Conservation (phyloP, 2,888 invertebrate species). For the Malacosoma neustria region DNA sequence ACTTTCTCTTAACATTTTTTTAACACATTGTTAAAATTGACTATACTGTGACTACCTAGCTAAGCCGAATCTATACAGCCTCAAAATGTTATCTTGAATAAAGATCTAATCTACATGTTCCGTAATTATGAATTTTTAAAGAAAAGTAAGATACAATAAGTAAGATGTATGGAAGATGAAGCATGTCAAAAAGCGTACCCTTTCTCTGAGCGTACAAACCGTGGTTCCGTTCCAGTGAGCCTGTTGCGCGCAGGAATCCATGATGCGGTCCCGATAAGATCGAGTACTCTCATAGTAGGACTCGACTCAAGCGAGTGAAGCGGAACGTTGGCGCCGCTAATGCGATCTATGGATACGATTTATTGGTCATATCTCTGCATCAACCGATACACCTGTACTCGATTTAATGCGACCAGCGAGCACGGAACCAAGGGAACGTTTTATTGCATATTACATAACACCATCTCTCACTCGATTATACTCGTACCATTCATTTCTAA, state of each 20-base stretch:
- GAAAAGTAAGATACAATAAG: no score
- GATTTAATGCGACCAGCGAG: slow-evolving; percentile 37
- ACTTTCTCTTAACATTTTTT: background rate
- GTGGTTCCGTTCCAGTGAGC: slow-evolving; percentile 16
- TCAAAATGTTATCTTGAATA: no score
- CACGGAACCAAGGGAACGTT: slow-evolving; percentile 31
- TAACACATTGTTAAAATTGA: no score
- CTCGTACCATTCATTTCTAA: slow-evolving; percentile 36
- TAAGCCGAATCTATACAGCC: no score
- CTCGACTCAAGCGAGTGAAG: slow-evolving; percentile 23
- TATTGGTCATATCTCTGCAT: slow-evolving; percentile 55
- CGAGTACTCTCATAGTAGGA: slow-evolving; percentile 15
- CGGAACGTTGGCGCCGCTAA: slow-evolving; percentile 61
- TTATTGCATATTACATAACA: slow-evolving; percentile 41
- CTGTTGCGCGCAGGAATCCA: slow-evolving; percentile 14
- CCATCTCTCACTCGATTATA: slow-evolving; percentile 32
- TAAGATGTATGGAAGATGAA: no score
- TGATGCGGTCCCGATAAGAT: slow-evolving; percentile 28
- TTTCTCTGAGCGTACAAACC: slow-evolving; percentile 12
- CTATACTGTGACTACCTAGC: no score
- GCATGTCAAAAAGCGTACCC: background rate
- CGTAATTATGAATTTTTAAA: no score
- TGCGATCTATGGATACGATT: slow-evolving; percentile 54
- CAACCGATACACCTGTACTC: slow-evolving; percentile 47
- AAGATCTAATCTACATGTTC: no score